Conservation (phyloP, 1,140 invertebrate species). For the Drosophila arizonae region DNA sequence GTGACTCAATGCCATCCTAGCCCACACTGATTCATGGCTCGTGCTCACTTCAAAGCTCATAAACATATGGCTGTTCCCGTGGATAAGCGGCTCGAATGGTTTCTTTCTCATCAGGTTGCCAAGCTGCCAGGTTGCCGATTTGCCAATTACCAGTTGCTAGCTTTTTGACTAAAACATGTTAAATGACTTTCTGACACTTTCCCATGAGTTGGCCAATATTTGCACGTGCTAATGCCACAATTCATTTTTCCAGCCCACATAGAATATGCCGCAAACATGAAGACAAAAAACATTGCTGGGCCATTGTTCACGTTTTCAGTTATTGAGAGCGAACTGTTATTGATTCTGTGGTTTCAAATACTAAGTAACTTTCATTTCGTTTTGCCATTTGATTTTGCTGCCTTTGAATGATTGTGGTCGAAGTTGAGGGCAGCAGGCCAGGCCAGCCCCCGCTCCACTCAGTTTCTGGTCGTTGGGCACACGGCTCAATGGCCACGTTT, state of each 20-base stretch:
- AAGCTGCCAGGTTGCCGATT: neutral
- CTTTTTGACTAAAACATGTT: conserved; percentile 43
- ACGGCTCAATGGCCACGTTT: conserved; percentile 74
- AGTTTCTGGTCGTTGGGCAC: conserved; percentile 72
- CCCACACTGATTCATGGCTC: conserved; percentile 35
- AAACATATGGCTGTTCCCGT: conserved; percentile 48
- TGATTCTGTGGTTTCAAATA: conserved; percentile 73
- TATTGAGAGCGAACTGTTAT: conserved; percentile 62
- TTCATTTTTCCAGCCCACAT: conserved; percentile 36
- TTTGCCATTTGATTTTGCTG: conserved; percentile 61
- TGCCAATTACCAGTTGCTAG: neutral
- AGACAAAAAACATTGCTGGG: conserved; percentile 47
- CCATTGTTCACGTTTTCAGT: conserved; percentile 42
- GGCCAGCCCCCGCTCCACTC: neutral
- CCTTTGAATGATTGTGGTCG: conserved; percentile 52
- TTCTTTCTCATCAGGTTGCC: conserved; percentile 38
- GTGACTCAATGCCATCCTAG: conserved; percentile 23
- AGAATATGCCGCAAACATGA: conserved; percentile 50
- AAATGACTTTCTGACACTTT: conserved; percentile 63
- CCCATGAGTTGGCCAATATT: conserved; percentile 39
- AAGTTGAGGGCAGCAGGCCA: conserved; percentile 20
- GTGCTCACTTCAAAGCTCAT: conserved; percentile 21
- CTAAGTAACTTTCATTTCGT: conserved; percentile 68
- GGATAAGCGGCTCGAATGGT: conserved; percentile 41
- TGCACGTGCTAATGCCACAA: conserved; percentile 12